Evolutionary conservation across 2,113 vertebrate genomes (phyloP), one percentile per base, ranked within the genome.

Genomic region (Phycodurus eques): DNA sequence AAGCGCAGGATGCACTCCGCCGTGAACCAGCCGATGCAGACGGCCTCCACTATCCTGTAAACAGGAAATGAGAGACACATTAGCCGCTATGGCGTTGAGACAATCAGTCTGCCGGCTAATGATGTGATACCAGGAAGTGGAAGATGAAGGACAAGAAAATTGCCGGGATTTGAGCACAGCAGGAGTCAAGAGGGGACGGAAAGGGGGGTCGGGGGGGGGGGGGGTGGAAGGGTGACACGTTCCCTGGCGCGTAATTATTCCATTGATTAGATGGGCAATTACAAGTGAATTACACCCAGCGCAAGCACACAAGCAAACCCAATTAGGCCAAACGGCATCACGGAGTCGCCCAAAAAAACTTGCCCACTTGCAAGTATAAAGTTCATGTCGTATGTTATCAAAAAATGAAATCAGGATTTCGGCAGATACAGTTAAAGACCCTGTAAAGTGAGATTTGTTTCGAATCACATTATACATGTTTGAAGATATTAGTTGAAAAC

Each of bases 1-100:
- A 99, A 99, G 83, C 98, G 95, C 83, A 98, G 92, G 60, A 95
- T 94, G 93, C 96, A 99, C 90, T 99, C 98, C 9, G 96, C 96
- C 43, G 98, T 99, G 85, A 99, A 99, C 98, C 98, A 99, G 82
- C 98, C 96, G 70, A 99, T 99, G 89, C 98, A 99, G 88, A 99
- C 94, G 3, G 98, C 95, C 93, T 99, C 98, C 87, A 99, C 96
- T 87, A 97, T 96, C 95, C 97, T 75, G 84, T 80, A 77, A 81
- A 85, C 85, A 85, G 87, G 89, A 87, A 87, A 80, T 75, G 73
- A 60, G 72, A 69, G 73, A 84, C 80, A 63, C 49, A 43, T 60
- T 72, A 81, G 70, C 53, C 47, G 31, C 27, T 20, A 78, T 17
- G 53, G 8, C 53, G 66, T 57, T 74, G 73, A 54, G 8, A 61